Base-by-base conservation (phyloP, 2,797 vertebrate species). In the Corythornis leucogaster region DNA sequence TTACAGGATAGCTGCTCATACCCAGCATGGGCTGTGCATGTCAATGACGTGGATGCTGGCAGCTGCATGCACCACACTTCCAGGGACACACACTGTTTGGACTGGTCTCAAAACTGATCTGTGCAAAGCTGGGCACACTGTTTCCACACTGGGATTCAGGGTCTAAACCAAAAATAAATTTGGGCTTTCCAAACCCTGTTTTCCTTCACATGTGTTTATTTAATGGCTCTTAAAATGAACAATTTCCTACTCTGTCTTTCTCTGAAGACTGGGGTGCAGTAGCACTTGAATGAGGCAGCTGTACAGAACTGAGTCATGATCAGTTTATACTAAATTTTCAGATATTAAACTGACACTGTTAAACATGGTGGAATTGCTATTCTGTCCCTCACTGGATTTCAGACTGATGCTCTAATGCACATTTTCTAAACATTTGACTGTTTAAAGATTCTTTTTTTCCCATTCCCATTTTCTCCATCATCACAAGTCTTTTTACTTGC, bases 221-320 rank as follows among this genome's bases (percentile, higher is more conserved):
- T 63, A 68, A 58, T 25, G 51, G 16, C 12, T 87, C 22, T 64
- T 67, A 31, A 78, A 84, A 68, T 35, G 38, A 78, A 35, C 33
- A 18, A 7, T 75, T 87, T 92, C 58, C 79, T 67, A 10, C 53
- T 50, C 38, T 50, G 22, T 43, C 54, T 91, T 85, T 46, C 89
- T 85, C 76, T 75, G 54, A 83, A 69, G 69, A 80, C 50, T 45
- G 24, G 25, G 21, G 64, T 54, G 38, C 21, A 35, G 55, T 40
- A 35, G 55, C 35, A 35, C 62, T 89, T 67, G 45, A n/a, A 82
- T 82, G 69, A 91, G 18, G 57, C 63, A 93, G n/a, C 45, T 77
- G 68, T 57, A 17, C 53, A 54, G 33, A 91, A 77, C 48, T 93
- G 81, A 93, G 64, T 94, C 69, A 87, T 15, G 12, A n/a, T 89